phyloP scores from a whole-genome alignment of 2,797 vertebrate genomes.

The Eidolon dupreanum region DNA sequence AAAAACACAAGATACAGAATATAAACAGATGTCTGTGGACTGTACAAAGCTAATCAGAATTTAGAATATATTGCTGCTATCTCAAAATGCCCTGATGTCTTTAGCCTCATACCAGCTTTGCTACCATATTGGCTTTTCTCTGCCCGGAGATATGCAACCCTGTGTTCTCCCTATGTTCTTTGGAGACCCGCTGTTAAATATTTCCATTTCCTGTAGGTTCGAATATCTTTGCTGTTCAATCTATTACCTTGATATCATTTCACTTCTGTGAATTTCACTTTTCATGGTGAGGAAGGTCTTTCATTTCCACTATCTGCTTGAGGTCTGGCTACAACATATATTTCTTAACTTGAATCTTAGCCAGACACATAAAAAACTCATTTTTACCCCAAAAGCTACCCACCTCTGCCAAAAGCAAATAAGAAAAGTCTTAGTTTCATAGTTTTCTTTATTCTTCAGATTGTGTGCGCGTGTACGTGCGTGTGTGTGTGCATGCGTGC shows the following conservation, averaged over 20 bases:
- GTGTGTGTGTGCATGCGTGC: background rate
- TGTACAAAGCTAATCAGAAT: background rate
- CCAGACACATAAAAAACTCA: background rate
- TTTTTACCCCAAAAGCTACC: background rate
- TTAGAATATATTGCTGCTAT: background rate
- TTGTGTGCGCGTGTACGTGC: background rate
- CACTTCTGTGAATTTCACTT: background rate
- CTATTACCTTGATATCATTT: background rate
- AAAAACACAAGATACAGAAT: background rate
- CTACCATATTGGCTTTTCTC: background rate
- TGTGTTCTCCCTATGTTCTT: background rate
- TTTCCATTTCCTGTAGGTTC: background rate
- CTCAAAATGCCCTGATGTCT: background rate
- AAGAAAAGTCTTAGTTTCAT: background rate
- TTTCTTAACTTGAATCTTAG: background rate
- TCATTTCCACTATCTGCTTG: background rate
- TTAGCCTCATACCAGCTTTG: background rate
- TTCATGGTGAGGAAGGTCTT: background rate
- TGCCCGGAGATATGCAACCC: background rate
- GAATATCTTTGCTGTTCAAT: background rate
- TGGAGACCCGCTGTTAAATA: background rate
- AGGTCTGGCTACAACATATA: background rate
- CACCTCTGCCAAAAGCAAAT: background rate
- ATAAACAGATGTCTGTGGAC: background rate
- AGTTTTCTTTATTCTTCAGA: background rate